These are phyloP conservation scores for Astreopora myriophthalma DNA, from an alignment of 64 coral and sea anemone species.

Conservation along the genomic window DNA sequence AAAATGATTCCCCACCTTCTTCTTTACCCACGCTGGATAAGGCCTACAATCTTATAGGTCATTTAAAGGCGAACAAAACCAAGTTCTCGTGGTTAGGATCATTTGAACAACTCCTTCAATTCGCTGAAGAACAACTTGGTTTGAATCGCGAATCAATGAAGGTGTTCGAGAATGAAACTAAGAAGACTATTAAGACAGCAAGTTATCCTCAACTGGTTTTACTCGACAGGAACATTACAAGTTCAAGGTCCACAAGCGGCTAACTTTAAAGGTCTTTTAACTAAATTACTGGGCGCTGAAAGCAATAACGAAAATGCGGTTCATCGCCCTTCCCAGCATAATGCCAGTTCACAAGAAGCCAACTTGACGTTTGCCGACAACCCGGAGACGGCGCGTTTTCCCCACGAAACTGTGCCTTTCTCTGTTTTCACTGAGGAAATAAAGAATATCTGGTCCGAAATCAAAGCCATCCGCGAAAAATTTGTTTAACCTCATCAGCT, in stretches of 20 bases:
- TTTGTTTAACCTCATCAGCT: conserved; percentile 12
- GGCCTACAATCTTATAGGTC: not conserved
- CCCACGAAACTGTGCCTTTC: not conserved
- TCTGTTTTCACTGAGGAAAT: not conserved
- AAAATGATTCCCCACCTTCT: not conserved
- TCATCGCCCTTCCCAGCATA: no score
- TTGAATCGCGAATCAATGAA: not conserved
- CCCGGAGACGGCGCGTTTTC: not conserved
- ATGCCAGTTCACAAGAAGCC: no score
- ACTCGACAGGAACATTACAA: not conserved
- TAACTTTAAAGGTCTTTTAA: conserved; percentile 4
- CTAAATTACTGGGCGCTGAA: not conserved
- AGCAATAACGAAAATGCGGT: no score
- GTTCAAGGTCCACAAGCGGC: conserved; percentile 13
- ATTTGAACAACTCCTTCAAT: not conserved
- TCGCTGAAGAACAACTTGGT: not conserved
- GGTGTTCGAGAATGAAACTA: conserved; percentile 16
- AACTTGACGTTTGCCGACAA: not conserved
- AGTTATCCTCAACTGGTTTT: not conserved
- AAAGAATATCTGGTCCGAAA: not conserved
- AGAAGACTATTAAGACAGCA: conserved; percentile 4
- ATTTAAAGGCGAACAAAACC: conserved; percentile 22
- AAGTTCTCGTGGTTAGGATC: conserved; percentile 1
- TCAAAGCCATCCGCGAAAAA: not conserved
- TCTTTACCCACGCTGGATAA: not conserved